Conservation (phyloP, 2,888 invertebrate species). For the Patella pellucida region DNA sequence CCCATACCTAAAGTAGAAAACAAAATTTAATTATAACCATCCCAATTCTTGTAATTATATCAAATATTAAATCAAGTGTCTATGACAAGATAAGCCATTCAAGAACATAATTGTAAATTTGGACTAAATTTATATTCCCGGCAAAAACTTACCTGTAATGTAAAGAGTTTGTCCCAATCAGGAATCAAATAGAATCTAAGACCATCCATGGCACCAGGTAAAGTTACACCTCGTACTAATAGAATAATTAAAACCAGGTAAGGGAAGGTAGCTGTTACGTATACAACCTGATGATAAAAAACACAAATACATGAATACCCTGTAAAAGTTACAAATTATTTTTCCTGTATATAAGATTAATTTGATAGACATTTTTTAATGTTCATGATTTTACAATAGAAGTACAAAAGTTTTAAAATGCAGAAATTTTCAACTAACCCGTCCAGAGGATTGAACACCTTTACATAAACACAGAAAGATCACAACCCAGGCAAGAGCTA, state of each 20-base stretch:
- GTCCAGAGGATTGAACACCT: conserved; percentile 57
- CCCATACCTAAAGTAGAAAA: conserved; percentile 52
- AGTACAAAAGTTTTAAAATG: too few relatives aligned
- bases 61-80: too few relatives aligned
- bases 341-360: too few relatives aligned
- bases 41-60: too few relatives aligned
- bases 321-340: too few relatives aligned
- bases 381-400: too few relatives aligned
- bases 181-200: conserved; percentile 58
- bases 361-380: too few relatives aligned
- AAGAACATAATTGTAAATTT: too few relatives aligned
- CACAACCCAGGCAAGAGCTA: conserved; percentile 53
- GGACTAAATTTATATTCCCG: too few relatives aligned
- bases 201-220: conserved; percentile 55
- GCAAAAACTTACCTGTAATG: conserved; percentile 31
- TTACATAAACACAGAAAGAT: conserved; percentile 58
- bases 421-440: conserved; percentile 29
- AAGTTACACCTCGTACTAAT: conserved; percentile 47
- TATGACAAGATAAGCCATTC: too few relatives aligned
- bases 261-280: conserved; percentile 54
- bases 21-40: too few relatives aligned
- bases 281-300: conserved; percentile 54
- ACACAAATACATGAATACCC: too few relatives aligned
- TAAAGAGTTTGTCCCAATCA: conserved; percentile 47
- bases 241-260: conserved; percentile 46